Evolutionary conservation across 2,797 vertebrate genomes (phyloP).

Genomic region (Saxicola maurus): DNA sequence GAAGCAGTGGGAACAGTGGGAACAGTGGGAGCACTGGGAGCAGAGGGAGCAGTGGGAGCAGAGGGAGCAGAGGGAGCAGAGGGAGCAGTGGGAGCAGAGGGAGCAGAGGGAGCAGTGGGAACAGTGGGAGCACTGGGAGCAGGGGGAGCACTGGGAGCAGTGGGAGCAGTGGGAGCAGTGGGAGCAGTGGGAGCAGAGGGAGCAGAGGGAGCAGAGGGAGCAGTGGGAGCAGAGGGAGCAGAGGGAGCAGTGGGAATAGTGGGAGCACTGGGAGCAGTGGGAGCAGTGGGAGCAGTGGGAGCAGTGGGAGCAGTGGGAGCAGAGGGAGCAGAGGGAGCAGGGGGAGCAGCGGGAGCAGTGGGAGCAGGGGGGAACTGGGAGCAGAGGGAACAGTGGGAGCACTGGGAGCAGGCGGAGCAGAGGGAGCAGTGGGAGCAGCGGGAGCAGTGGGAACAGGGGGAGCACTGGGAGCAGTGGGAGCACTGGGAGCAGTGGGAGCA

Average conservation of each 20-base stretch:
- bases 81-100: rapidly evolving
- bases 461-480: too few relatives aligned
- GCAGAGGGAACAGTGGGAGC: background rate
- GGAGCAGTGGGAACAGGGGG: too few relatives aligned
- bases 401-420: background rate
- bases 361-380: background rate
- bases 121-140: too few relatives aligned
- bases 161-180: too few relatives aligned
- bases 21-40: rapidly evolving
- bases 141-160: rapidly evolving
- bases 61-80: too few relatives aligned
- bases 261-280: rapidly evolving
- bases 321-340: background rate
- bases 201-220: too few relatives aligned
- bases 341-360: background rate
- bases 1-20: rapidly evolving
- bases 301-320: too few relatives aligned
- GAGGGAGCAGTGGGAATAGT: background rate
- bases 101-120: rapidly evolving
- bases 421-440: background rate
- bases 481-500: background rate
- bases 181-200: too few relatives aligned
- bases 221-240: background rate
- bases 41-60: background rate
- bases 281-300: background rate